Evolutionary conservation across 2,113 vertebrate species (phyloP).

Genomic region (Pseudorasbora parva): DNA sequence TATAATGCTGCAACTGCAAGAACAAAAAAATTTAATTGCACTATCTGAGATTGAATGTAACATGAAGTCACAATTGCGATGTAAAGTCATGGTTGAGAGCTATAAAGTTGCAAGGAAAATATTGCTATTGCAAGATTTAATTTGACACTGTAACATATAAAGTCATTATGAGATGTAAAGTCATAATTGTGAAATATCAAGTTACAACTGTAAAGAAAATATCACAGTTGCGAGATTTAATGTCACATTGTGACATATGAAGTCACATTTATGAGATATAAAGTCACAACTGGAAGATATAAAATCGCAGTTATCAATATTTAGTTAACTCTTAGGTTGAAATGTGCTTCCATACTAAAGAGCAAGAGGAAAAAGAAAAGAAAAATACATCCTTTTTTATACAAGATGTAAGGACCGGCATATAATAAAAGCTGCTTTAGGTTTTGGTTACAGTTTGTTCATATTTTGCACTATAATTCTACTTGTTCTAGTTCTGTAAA

Average conservation of each 20-base stretch:
- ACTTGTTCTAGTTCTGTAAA: not conserved
- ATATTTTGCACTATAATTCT: not conserved
- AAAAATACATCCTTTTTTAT: not conserved
- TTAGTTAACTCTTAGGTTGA: not conserved
- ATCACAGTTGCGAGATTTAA: not conserved
- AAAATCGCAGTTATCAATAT: not conserved
- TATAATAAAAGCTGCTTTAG: constrained; percentile 2
- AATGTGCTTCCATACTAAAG: not conserved
- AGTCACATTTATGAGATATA: not conserved
- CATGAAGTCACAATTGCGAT: not conserved
- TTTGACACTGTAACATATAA: not conserved
- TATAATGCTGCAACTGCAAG: not conserved
- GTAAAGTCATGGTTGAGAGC: not conserved
- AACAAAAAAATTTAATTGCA: no score
- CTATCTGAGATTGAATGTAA: no score
- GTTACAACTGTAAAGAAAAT: not conserved
- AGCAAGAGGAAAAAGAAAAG: no score
- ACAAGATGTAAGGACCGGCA: not conserved
- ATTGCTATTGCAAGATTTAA: not conserved
- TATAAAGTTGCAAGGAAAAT: not conserved
- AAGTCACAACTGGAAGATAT: not conserved
- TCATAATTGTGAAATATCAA: not conserved
- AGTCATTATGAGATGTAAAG: not conserved
- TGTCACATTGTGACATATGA: not conserved
- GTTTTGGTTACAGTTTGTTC: not conserved